Percentiles rank a stretch among this genome's conserved stretches.
phyloP scores from a whole-genome alignment of 2,888 invertebrate genomes.

The Copidosoma aretas region DNA sequence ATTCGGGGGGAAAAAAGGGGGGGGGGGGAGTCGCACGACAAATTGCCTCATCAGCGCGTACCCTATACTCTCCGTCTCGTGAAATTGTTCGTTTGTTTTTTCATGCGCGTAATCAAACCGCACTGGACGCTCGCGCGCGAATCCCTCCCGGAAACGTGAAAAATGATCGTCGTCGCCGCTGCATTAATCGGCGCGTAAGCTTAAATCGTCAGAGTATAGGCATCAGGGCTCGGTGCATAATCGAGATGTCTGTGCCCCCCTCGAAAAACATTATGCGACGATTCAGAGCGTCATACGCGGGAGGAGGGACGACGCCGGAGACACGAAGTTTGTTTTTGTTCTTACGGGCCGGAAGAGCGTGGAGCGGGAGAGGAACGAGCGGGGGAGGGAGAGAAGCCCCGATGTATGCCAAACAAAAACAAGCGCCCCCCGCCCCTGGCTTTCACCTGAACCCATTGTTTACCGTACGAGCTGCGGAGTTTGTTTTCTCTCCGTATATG shows the following conservation, averaged over 20 bases:
- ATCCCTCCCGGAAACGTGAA: too few relatives aligned
- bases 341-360: neutral
- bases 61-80: neutral
- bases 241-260: too few relatives aligned
- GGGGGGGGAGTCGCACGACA: neutral
- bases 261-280: too few relatives aligned
- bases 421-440: slow-evolving; percentile 1
- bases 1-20: neutral
- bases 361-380: too few relatives aligned
- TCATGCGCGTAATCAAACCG: neutral
- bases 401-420: slow-evolving; percentile 43
- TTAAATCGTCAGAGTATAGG: too few relatives aligned
- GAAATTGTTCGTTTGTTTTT: slow-evolving; percentile 25
- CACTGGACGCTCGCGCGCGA: too few relatives aligned
- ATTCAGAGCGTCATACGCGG: neutral
- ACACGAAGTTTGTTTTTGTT: slow-evolving; percentile 40
- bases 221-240: too few relatives aligned
- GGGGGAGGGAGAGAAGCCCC: slow-evolving; percentile 18
- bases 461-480: slow-evolving; percentile 32
- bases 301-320: slow-evolving; percentile 13
- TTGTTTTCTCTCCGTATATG: slow-evolving; percentile 26
- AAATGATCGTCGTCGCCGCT: too few relatives aligned
- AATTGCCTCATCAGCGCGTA: slow-evolving; percentile 32
- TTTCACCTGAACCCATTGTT: slow-evolving; percentile 27
- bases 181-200: too few relatives aligned